Evolutionary conservation across 2,113 vertebrate genomes (phyloP), one percentile per base, ranked within the genome.

Genomic region (Eonycteris spelaea): DNA sequence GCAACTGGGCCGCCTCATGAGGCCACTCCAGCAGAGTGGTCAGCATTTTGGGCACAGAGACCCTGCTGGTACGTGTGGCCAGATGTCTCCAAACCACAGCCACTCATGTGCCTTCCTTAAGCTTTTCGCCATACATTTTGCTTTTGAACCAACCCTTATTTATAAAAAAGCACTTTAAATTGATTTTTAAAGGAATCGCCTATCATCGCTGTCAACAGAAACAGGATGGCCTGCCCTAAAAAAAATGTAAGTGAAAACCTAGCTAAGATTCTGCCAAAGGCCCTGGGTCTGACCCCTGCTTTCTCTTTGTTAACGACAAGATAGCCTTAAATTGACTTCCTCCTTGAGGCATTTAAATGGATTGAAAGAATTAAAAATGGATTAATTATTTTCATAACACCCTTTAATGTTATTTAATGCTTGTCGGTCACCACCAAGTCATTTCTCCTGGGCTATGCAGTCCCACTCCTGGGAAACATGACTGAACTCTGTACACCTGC

Each of bases 151-250:
- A 79, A 51, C 18, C 1, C 5, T 67, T 45, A 45, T 75, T 59
- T 83, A 19, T 5, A 61, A 90, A 65, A 45, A 79, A n/a, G n/a
- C 11, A 61, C 19, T 24, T 92, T 40, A 26, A n/a, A 35, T 1
- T 75, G 18, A 38, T 59, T 74, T 79, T 79, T 92, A 83, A 88
- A 86, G 35, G 22, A 43, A 84, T 84, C 70, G 19, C 57, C 26
- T 33, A 2, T 38, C 40, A 16, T 8, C 78, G 75, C 86, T 38
- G 13, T 70, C 43, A 26, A 63, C 30, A 75, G 85, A 70, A 53
- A 65, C 65, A 75, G 18, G 6, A 61, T 2, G 7, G 38, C 48
- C 55, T 84, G 75, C 55, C 53, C 12, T 59, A 35, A 77, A 79
- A 15, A 45, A 53, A 35, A 51, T n/a, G 45, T 26, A 89, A 71